Evolutionary conservation across 2,888 invertebrate species (phyloP), one percentile per base, ranked within the genome.

Genomic region (Zootermopsis nevadensis): DNA sequence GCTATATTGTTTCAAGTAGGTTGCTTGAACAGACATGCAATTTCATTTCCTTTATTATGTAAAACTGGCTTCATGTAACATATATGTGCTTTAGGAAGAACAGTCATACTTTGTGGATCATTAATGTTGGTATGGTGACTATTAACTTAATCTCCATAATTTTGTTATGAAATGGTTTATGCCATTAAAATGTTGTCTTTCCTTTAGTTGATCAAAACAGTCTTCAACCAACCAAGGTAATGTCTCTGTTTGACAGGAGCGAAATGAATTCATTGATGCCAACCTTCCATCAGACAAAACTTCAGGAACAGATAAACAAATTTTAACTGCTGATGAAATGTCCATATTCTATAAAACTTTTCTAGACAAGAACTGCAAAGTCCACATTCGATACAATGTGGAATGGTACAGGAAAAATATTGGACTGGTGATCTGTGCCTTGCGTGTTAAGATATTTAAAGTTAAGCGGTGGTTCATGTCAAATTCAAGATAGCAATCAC

Each of bases 261-360:
- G 89, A 67, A 89, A 89, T 83, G 86, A 88, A 85, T 91, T 88
- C 86, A 87, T 82, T 7, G 53, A 89, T n/a, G 48, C 76, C 67
- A 30, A 80, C 27, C 60, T 77, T 69, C 19, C 79, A 31, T 15
- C 31, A 24, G 38, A 80, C 33, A n/a, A 88, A 82, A 86, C 86
- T 12, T 84, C 85, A 42, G 85, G 87, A 24, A 86, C 87, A 74
- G 89, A 89, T 48, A 89, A 92, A 86, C 90, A 91, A 82, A 92
- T 92, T 69, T 88, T 95, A 33, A 93, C 93, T 7, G 94, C 96
- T 1, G 96, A 96, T 89, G 95, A 96, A 89, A 95, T 97, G 95
- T 96, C 97, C 87, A 93, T 94, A 35, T 97, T 97, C 89, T 97
- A 97, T 88, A 97, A 96, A 90, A 89, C 92, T 79, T 97, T 97